Base-by-base conservation (phyloP, 2,888 invertebrate genomes). In the Agriopis marginaria region DNA sequence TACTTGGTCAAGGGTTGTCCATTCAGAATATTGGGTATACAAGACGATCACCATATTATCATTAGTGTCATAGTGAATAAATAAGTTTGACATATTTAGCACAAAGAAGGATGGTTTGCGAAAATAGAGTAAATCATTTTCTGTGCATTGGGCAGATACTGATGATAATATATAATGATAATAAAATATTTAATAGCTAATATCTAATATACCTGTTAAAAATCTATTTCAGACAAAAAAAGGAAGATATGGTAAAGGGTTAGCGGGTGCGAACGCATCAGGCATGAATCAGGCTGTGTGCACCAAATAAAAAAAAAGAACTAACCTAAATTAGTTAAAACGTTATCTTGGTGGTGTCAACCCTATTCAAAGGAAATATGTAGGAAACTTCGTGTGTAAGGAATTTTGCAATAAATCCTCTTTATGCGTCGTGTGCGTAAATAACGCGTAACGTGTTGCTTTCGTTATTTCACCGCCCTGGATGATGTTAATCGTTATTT, bases 341-440 rank as follows among this genome's bases (percentile, higher is more conserved):
- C 17, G 0, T 23, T 23, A 23, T n/a, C 1, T 56, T 42, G 9
- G 2, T 6, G 40, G 55, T 54, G 23, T 9, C 70, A 69, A 62
- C 71, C 67, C 55, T 72, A 63, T 8, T 14, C 10, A 67, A 70
- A 75, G 73, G 76, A 83, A 84, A 83, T 83, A 79, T 85, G 83
- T 83, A 79, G 85, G 82, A 80, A 70, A 42, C 32, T 49, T 55
- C 14, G 79, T 80, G 81, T 84, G 81, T 76, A 73, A 75, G 81
- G 84, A 79, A 82, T 85, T 66, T 81, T 75, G 81, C 87, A 85
- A 84, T 87, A 86, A 87, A 87, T 88, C 32, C 82, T 81, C 76
- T 64, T 71, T 75, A 79, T 77, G 79, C 79, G 77, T 79, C 72
- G 79, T 79, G 79, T 77, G 79, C 77, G 79, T 77, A 82, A 85